Evolutionary conservation across 2,888 invertebrate species (phyloP), one percentile per base, ranked within the genome.

Genomic region (Synanthedon andrenaeformis): DNA sequence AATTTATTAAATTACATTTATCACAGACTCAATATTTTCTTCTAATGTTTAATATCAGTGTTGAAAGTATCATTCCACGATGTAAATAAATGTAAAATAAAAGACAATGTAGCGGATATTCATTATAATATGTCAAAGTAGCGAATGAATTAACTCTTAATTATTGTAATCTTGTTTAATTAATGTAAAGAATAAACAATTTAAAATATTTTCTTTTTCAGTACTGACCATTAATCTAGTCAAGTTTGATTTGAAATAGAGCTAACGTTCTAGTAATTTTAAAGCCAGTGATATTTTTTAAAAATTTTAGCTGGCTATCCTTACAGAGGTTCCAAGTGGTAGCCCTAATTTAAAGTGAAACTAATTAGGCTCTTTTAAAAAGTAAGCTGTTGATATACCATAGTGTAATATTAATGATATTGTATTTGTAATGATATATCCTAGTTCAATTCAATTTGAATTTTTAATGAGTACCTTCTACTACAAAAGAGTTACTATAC

Each of bases 31-130:
- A 35, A 35, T 10, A 8, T 35, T 35, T 10, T 8, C 35, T 35
- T 35, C 35, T 35, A 35, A 8, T 35, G 35, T 35, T 35, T 35
- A 35, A 35, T 35, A 35, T 35, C 35, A 35, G 35, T 45, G n/a
- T 45, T 45, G 13, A 45, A 45, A 45, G 45, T 64, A 67, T 66
- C 76, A 76, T 76, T 75, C 76, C 76, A 75, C 62, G 62, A 62
- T 73, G 70, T 73, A 74, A 61, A 69, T 68, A 61, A 54, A 10
- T 62, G 57, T 64, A 67, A 64, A 58, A 57, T 63, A 66, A 69
- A 65, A 71, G 62, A 68, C 67, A 61, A 57, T 62, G 19, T 54
- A 57, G 56, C 52, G 55, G 60, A 55, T 35, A 35, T 35, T 35
- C 35, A 35, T 35, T 3, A 10, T 35, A 35, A 35, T 52, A 42